Conservation (phyloP, 2,113 vertebrate species). For the Polyodon spathula region DNA sequence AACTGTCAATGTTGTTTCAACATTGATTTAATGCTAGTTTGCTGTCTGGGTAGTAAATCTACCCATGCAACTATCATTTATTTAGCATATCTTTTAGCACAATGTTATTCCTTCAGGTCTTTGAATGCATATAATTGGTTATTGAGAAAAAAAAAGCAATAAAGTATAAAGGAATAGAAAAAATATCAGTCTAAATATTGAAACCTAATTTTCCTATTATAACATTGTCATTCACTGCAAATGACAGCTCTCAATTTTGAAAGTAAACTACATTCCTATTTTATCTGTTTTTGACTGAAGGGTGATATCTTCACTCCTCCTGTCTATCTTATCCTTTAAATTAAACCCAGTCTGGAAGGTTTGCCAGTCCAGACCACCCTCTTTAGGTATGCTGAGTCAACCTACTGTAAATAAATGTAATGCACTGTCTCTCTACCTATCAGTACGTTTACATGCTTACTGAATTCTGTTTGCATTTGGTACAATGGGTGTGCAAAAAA, state of each 20-base stretch:
- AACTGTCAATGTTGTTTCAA: too few species aligned
- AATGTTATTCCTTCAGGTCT: not conserved
- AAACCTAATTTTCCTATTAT: not conserved
- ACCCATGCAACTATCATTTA: too few species aligned
- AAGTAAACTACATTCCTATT: not conserved
- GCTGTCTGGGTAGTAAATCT: too few species aligned
- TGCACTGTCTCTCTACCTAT: too few species aligned
- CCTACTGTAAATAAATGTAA: too few species aligned
- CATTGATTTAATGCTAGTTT: too few species aligned
- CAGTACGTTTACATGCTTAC: too few species aligned
- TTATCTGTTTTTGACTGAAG: not conserved
- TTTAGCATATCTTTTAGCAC: not conserved
- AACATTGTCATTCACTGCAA: not conserved
- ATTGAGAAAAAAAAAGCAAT: not conserved
- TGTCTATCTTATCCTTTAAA: not conserved
- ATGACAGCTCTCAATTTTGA: not conserved
- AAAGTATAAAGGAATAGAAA: not conserved
- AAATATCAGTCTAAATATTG: not conserved
- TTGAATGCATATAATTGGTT: not conserved
- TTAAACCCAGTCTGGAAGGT: too few species aligned
- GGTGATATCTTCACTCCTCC: not conserved
- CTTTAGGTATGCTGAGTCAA: too few species aligned
- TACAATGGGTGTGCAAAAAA: too few species aligned
- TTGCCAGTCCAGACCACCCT: too few species aligned
- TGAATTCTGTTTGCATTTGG: too few species aligned